These are phyloP conservation scores for Motacilla alba DNA, from an alignment of 2,113 vertebrate species.

Conservation along the genomic window DNA sequence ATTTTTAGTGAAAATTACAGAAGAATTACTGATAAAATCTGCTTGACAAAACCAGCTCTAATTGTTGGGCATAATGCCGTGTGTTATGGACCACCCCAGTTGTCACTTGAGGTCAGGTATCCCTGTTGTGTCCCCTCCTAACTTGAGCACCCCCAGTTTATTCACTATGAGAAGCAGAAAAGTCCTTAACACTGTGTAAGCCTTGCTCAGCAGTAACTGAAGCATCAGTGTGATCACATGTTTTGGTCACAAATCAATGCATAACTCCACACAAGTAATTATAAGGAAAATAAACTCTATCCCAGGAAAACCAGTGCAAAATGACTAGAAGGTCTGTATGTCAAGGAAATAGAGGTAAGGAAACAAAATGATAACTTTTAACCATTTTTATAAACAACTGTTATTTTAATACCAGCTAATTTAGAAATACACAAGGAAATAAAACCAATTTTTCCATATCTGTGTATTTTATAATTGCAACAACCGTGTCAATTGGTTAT, in stretches of 20 bases:
- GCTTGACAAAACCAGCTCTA: background rate
- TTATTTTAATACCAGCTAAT: background rate
- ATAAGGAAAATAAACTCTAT: background rate
- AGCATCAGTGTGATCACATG: accelerated
- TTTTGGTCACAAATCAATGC: background rate
- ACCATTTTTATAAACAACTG: background rate
- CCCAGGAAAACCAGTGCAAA: background rate
- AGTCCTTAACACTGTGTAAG: background rate
- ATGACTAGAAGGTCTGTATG: background rate
- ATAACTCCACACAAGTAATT: accelerated
- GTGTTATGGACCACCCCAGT: no score
- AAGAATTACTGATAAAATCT: background rate
- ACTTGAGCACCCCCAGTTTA: background rate
- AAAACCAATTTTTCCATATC: accelerated
- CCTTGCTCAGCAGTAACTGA: background rate
- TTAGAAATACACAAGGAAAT: background rate
- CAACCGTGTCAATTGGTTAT: background rate
- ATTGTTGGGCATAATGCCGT: background rate
- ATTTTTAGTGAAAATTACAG: background rate
- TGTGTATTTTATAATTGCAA: background rate
- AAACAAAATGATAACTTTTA: background rate
- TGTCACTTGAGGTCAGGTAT: background rate
- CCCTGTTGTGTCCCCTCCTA: background rate
- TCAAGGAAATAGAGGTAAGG: background rate
- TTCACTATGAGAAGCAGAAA: background rate